Percentiles rank a stretch among this genome's conserved stretches.
Evolutionary conservation across 2,888 invertebrate genomes (phyloP).

Genomic region (Cantharis rufa): DNA sequence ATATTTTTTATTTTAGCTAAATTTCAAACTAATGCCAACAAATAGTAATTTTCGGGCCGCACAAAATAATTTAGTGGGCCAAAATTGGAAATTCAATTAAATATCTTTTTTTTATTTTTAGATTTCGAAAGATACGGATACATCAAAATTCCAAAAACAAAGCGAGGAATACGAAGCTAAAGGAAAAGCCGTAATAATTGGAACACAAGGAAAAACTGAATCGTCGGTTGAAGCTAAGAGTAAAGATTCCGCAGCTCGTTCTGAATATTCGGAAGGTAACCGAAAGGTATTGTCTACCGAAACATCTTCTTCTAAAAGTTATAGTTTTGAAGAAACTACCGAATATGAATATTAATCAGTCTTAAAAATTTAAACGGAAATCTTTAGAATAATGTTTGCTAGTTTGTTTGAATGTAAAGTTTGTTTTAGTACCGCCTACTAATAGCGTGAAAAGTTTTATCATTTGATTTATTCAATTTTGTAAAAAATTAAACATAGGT

Average conservation of each 20-base stretch:
- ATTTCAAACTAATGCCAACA: not conserved
- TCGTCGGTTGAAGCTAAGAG: constrained; percentile 47
- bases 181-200: constrained; percentile 49
- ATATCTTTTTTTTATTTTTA: constrained; percentile 40
- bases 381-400: not conserved
- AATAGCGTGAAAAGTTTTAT: not conserved
- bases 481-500: not conserved
- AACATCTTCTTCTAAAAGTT: constrained; percentile 52
- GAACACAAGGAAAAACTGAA: constrained; percentile 46
- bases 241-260: constrained; percentile 45
- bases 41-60: not conserved
- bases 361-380: not conserved
- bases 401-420: not conserved
- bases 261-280: constrained; percentile 46
- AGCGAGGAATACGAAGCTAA: constrained; percentile 51
- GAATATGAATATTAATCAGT: constrained; percentile 45
- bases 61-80: not conserved
- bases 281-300: constrained; percentile 50
- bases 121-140: constrained; percentile 50
- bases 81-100: too few species aligned
- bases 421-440: not conserved
- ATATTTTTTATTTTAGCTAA: not conserved
- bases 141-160: constrained; percentile 51
- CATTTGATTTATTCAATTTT: not conserved
- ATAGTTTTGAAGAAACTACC: constrained; percentile 53